phyloP scores from a whole-genome alignment of 2,113 vertebrate species.

The Emydura subglobosa region DNA sequence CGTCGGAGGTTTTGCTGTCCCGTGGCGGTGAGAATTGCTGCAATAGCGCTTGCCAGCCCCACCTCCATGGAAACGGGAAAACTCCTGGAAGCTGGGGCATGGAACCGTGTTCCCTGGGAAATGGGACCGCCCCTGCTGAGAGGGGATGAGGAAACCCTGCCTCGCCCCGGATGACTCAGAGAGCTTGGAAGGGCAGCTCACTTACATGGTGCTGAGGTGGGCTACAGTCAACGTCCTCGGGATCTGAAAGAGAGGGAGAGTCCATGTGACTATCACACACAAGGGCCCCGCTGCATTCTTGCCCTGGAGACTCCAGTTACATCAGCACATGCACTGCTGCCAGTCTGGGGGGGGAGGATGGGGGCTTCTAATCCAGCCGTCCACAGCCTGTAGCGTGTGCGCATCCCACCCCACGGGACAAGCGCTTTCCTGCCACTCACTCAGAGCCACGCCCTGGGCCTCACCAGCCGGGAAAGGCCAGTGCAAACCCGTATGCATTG shows the following conservation, averaged over 20 bases:
- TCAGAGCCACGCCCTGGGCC: background rate
- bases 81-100: background rate
- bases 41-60: background rate
- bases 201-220: slow-evolving; percentile 90
- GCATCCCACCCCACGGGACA: too few species aligned
- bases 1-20: background rate
- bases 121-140: background rate
- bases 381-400: too few species aligned
- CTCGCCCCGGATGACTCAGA: background rate
- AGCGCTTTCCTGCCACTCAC: background rate
- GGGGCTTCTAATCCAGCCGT: background rate
- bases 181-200: accelerated
- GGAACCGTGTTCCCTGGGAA: background rate
- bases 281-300: background rate
- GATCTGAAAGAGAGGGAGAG: slow-evolving; percentile 79
- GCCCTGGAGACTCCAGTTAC: background rate
- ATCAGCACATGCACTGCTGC: background rate
- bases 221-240: slow-evolving; percentile 92
- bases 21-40: too few species aligned
- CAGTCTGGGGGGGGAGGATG: too few species aligned
- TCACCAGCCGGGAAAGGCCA: background rate
- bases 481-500: background rate
- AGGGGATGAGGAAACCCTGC: background rate
- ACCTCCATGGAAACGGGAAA: background rate
- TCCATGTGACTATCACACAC: background rate